A percentile compares a stretch with the other conserved stretches of the same genome.
Conservation (phyloP, 2,888 invertebrate species). For the Lithophane socia region DNA sequence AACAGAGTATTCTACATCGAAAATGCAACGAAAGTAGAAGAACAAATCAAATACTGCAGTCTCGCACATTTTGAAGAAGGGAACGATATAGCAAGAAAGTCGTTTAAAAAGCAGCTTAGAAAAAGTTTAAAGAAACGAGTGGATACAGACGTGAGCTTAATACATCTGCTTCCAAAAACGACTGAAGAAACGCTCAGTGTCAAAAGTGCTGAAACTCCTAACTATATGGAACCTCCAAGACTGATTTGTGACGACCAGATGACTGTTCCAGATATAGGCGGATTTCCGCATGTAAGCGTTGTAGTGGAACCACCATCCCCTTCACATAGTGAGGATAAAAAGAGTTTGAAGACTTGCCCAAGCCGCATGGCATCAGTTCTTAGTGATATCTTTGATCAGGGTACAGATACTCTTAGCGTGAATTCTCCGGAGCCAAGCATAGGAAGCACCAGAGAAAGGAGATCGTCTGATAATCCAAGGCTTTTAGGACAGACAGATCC, state of each 20-base stretch:
- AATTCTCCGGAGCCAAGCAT: constrained; percentile 86
- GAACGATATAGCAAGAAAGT: constrained; percentile 95
- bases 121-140: constrained; percentile 86
- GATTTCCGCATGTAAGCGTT: constrained; percentile 93
- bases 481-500: constrained; percentile 90
- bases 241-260: constrained; percentile 53
- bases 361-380: constrained; percentile 88
- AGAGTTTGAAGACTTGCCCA: constrained; percentile 81
- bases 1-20: constrained; percentile 92
- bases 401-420: constrained; percentile 84
- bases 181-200: constrained; percentile 73
- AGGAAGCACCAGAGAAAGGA: constrained; percentile 85
- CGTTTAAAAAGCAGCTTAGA: constrained; percentile 91
- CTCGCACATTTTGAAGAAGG: constrained; percentile 96
- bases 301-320: constrained; percentile 94
- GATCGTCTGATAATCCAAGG: constrained; percentile 91
- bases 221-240: constrained; percentile 59
- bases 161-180: constrained; percentile 81
- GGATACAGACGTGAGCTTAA: constrained; percentile 78
- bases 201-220: constrained; percentile 71
- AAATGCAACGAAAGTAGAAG: constrained; percentile 87
- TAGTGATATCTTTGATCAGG: constrained; percentile 85
- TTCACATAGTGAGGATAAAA: constrained; percentile 91
- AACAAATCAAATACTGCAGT: constrained; percentile 93
- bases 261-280: constrained; percentile 37